Percentiles rank a stretch among this genome's conserved stretches.
Evolutionary conservation across 35 echinoderm and acorn worm genomes (phyloP).

Genomic region (Heliocidaris tuberculata): DNA sequence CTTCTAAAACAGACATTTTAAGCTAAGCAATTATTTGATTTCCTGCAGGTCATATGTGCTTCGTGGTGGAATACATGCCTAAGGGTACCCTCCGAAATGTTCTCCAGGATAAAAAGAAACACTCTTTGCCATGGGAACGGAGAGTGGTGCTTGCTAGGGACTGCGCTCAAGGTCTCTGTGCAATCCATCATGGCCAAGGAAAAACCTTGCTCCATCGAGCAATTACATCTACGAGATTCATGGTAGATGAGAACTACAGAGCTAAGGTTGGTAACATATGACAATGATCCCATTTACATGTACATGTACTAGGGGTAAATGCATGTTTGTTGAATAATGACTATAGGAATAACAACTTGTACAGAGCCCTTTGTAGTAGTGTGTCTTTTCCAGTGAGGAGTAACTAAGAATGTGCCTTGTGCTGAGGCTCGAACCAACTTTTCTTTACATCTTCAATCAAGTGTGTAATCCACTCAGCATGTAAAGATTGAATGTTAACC

Average conservation of each 20-base stretch:
- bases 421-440: too few relatives aligned
- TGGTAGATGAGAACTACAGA: slow-evolving; percentile 25
- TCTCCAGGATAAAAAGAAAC: neutral
- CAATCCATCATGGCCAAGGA: slow-evolving; percentile 20
- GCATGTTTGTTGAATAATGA: too few relatives aligned
- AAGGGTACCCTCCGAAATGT: slow-evolving; percentile 1
- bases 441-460: too few relatives aligned
- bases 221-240: neutral
- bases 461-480: too few relatives aligned
- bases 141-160: neutral
- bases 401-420: too few relatives aligned
- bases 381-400: too few relatives aligned
- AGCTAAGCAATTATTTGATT: too few relatives aligned
- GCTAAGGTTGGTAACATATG: neutral
- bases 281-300: neutral
- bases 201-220: neutral
- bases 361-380: too few relatives aligned
- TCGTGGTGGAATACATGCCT: slow-evolving; percentile 28
- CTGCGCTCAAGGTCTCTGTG: slow-evolving; percentile 21
- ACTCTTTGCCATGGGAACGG: neutral
- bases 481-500: too few relatives aligned
- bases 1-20: too few relatives aligned
- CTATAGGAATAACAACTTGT: too few relatives aligned
- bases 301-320: neutral
- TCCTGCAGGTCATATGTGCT: neutral